Evolutionary conservation across 2,888 invertebrate genomes (phyloP), one percentile per base, ranked within the genome.

Genomic region (Cheilosia vernalis): DNA sequence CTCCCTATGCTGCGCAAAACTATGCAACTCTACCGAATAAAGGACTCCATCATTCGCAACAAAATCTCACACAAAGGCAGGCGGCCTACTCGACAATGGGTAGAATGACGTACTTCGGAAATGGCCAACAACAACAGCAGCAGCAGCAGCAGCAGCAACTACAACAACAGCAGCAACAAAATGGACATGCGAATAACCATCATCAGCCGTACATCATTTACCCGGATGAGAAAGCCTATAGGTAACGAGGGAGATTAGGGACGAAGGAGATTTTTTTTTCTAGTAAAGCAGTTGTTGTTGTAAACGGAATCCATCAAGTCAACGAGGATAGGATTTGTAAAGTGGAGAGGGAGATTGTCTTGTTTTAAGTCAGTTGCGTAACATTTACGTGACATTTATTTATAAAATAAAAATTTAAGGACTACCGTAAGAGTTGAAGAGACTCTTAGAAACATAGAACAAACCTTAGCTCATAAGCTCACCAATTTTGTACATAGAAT

Each of bases 11-110:
- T 94, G 37, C 95, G 90, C 90, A 93, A 87, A 90, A 87, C 87
- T 87, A 93, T 94, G 95, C 95, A 63, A 96, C 95, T 40, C 92
- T 94, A 88, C 95, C 95, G 47, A 95, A 94, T 90, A 95, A 95
- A 90, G 91, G 95, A 80, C 88, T 91, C 53, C 91, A 92, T 58
- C 91, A 92, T 64, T 92, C 92, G 5, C 90, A 89, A 60, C 91
- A 91, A 77, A 92, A 90, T 88, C 88, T 92, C 27, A 88, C 90
- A 30, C 90, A 91, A 67, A 89, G 90, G 1, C 89, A 94, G 91
- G 91, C 93, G 90, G 91, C 95, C 89, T 93, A 95, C 92, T 92
- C 96, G 88, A 92, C 94, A 10, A 93, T 96, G 93, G 93, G 95
- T 88, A 89, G 95, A 91, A 90, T 93, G 88, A 93, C 94, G 4